Conservation (phyloP, 2,888 invertebrate species). For the Fragum fragum region DNA sequence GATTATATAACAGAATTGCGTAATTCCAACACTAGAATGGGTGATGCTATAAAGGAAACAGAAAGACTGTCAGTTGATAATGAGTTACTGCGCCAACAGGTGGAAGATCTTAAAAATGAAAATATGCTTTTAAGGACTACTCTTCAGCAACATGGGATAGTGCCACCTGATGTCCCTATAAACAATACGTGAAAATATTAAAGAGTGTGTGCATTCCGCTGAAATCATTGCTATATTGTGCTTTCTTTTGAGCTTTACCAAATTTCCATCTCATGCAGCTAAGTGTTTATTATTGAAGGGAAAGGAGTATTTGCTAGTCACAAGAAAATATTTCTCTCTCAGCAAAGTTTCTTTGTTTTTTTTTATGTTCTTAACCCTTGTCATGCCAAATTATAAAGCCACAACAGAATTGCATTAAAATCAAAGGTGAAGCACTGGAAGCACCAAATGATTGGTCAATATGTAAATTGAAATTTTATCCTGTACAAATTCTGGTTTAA, state of each 20-base stretch:
- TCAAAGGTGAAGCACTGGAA: no score
- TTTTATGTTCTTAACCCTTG: no score
- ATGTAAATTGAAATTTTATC: no score
- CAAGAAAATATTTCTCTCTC: background rate
- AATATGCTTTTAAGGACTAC: constrained; percentile 91
- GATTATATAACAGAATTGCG: constrained; percentile 96
- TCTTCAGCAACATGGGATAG: constrained; percentile 90
- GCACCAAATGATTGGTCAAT: no score
- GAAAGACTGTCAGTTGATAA: constrained; percentile 92
- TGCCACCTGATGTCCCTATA: constrained; percentile 75
- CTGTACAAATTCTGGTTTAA: no score
- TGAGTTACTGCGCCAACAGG: constrained; percentile 91
- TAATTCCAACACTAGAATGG: constrained; percentile 92
- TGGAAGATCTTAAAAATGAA: constrained; percentile 92
- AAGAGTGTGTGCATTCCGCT: background rate
- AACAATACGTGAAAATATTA: constrained; percentile 27
- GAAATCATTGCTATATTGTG: constrained; percentile 1
- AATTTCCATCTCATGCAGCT: background rate
- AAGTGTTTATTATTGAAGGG: background rate
- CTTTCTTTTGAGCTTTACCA: background rate
- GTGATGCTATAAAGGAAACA: constrained; percentile 90
- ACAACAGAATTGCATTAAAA: no score
- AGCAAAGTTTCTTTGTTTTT: no score
- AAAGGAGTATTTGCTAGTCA: constrained; percentile 3
- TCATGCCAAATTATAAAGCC: no score